A percentile compares a stretch with the other conserved stretches of the same genome.
Evolutionary conservation across 2,888 invertebrate genomes (phyloP).

Genomic region (Rhamphomyia laevipes): DNA sequence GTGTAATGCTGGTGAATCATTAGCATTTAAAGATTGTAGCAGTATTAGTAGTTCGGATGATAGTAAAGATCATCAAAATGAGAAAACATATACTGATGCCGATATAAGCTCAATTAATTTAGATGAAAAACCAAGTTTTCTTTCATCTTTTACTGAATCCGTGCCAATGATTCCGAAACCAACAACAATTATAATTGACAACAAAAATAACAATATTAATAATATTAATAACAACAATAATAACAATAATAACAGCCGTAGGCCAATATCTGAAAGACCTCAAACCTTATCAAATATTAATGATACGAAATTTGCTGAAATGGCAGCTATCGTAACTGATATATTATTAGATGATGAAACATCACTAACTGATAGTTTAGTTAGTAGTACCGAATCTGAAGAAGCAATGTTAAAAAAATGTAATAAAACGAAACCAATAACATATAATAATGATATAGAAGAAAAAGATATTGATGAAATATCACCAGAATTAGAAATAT

Average conservation of each 20-base stretch:
- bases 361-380: constrained; percentile 69
- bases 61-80: constrained; percentile 28
- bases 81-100: constrained; percentile 12
- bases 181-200: constrained; percentile 8
- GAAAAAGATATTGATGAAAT: constrained; percentile 40
- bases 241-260: too few relatives aligned
- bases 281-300: constrained; percentile 28
- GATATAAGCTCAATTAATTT: constrained; percentile 25
- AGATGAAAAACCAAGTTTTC: constrained; percentile 30
- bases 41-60: constrained; percentile 45
- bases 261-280: constrained; percentile 22
- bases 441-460: constrained; percentile 37
- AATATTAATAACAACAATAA: background rate
- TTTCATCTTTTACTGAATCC: constrained; percentile 23
- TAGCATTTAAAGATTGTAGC: constrained; percentile 46
- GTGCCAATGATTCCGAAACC: constrained; percentile 4
- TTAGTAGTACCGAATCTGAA: constrained; percentile 39
- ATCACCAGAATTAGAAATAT: constrained; percentile 33
- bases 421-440: constrained; percentile 32
- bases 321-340: constrained; percentile 57
- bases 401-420: constrained; percentile 22
- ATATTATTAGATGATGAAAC: constrained; percentile 70
- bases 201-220: too few relatives aligned
- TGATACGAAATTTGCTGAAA: constrained; percentile 53
- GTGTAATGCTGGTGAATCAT: constrained; percentile 49